Base-by-base conservation (phyloP, 2,888 invertebrate genomes). In the Empis livida region DNA sequence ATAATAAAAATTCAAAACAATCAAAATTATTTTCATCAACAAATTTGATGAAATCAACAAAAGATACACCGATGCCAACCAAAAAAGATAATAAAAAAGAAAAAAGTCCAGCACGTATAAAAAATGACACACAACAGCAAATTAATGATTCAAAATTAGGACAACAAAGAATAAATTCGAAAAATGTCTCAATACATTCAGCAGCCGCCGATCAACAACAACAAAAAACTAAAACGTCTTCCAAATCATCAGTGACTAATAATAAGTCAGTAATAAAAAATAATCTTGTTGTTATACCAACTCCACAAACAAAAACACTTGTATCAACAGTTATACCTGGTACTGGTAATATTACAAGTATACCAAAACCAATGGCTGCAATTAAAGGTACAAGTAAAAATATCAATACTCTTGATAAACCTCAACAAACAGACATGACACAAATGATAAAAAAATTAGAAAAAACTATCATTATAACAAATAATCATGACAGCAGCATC, bases 281-380 rank as follows among this genome's bases (percentile, higher is more conserved):
- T 2, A 15, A 32, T 32, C 32, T 3, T 41, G 14, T 31, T 23
- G 14, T 31, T 23, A 17, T 3, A 27, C 23, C 23, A 27, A 27
- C 23, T 8, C 23, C 45, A 41, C n/a, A 16, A 17, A 13, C 31
- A 17, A 14, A 30, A 14, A 13, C 11, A 27, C 35, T 44, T n/a
- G 16, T 8, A 42, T 42, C 20, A 46, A 43, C 32, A 38, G 38
- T 43, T 16, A 42, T 49, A 23, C 44, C 42, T 2, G 40, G 41
- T 9, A 11, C 38, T 2, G 11, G 27, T 2, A 39, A 15, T n/a
- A 60, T 72, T 54, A 72, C 82, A 17, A 84, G 84, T 39, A 88
- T 89, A 57, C 88, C 89, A 1, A 89, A 89, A 67, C 89, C 89
- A 3, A 88, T 86, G 20, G 86, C 88, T 14, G 84, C 88, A 47